Evolutionary conservation across 2,797 vertebrate species (phyloP), one percentile per base, ranked within the genome.

Genomic region (Fratercula arctica): DNA sequence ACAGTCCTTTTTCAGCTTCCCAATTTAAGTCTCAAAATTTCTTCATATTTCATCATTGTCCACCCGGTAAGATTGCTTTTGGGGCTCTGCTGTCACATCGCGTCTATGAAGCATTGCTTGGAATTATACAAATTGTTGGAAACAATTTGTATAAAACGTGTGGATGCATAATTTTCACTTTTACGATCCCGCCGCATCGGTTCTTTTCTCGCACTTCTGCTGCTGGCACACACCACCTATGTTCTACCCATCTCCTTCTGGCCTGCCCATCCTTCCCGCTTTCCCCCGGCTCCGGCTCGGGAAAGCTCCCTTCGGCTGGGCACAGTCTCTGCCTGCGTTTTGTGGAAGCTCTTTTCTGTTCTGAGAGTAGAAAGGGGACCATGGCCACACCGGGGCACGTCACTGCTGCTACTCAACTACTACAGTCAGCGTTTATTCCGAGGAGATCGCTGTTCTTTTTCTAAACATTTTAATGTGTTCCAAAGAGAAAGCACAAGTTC

Each of bases 121-220:
- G 45, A 45, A 45, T 45, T 45, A 45, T 45, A 45, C 18, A 45
- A 45, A 45, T 45, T 19, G 45, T 82, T 35, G 1, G 43, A 69
- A 93, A 54, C 1, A 1, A 24, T 43, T 92, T 61, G 61, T 84
- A 8, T 86, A 15, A 70, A 88, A 85, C 23, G 41, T 74, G 75
- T 79, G 93, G 69, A n/a, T 89, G 77, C 81, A 69, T 61, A 33
- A 88, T 91, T 93, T 76, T 93, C 45, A 37, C 78, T 92, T 64
- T 16, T 57, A 17, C 79, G 89, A 86, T 86, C 54, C 66, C 48
- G 61, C 45, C 21, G 2, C 15, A 11, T 56, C 85, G 37, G 26
- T 77, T 91, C 51, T 82, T 43, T 68, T n/a, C 57, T 95, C 89
- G 70, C 43, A 2, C 45, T 81, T 61, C 39, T 72, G 56, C 80